These are phyloP conservation scores for Elachura formosa DNA, from an alignment of 2,113 vertebrate genomes.

Conservation along the genomic window DNA sequence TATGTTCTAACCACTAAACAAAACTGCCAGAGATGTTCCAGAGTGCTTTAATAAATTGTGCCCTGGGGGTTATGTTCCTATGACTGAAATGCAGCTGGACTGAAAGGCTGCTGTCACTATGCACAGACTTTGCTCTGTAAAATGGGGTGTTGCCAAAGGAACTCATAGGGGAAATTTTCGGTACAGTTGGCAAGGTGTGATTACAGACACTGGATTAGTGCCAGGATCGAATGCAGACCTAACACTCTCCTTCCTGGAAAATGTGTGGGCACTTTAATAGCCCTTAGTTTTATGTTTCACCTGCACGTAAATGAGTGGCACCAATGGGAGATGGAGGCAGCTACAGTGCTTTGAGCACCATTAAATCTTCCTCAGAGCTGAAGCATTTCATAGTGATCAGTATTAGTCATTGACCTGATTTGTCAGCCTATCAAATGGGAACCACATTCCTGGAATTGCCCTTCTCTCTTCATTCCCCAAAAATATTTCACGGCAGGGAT, in stretches of 20 bases:
- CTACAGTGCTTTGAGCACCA: background rate
- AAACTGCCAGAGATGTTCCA: conserved; percentile 40
- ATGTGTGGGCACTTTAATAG: conserved; percentile 56
- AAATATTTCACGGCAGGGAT: background rate
- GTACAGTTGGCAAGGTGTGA: conserved; percentile 62
- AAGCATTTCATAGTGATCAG: conserved; percentile 25
- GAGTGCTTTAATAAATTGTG: conserved; percentile 46
- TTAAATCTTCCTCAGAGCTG: conserved; percentile 37
- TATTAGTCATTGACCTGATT: conserved; percentile 41
- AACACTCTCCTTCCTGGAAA: conserved; percentile 62
- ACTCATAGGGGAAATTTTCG: conserved; percentile 57
- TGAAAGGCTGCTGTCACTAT: conserved; percentile 60
- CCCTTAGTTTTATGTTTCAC: conserved; percentile 56
- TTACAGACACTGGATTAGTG: conserved; percentile 45
- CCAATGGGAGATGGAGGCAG: conserved; percentile 36
- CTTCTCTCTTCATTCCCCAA: background rate
- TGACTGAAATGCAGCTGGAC: conserved; percentile 61
- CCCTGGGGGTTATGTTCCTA: conserved; percentile 34
- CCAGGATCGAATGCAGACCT: conserved; percentile 57
- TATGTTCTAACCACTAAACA: background rate
- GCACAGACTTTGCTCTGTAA: conserved; percentile 42
- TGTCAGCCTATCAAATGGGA: background rate
- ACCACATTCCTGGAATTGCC: background rate
- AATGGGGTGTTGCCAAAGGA: conserved; percentile 53
- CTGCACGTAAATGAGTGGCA: conserved; percentile 57